These are phyloP conservation scores for Mus spicilegus DNA, from an alignment of 2,113 vertebrate genomes.

Conservation along the genomic window DNA sequence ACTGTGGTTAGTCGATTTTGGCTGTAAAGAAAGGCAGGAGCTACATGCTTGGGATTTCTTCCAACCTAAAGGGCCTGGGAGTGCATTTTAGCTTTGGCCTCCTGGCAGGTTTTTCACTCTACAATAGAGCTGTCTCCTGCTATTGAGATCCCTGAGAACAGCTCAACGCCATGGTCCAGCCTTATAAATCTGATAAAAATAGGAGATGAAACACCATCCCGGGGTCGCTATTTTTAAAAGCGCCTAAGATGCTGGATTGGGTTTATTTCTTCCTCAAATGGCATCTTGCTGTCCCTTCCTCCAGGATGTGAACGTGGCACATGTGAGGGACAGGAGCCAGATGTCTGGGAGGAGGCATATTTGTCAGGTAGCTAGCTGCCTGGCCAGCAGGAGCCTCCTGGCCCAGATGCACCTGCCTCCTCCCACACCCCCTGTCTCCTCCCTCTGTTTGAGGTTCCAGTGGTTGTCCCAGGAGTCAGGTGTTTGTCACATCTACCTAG, in stretches of 20 bases:
- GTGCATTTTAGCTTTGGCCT: constrained; percentile 37
- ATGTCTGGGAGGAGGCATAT: constrained; percentile 45
- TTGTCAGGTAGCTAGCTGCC: not conserved
- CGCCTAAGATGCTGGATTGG: constrained; percentile 69
- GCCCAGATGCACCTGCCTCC: not conserved
- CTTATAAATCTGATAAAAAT: constrained; percentile 81
- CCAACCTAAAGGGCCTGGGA: constrained; percentile 41
- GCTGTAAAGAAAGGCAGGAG: not conserved
- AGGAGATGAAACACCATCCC: constrained; percentile 77
- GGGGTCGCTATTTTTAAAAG: constrained; percentile 80
- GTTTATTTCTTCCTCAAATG: constrained; percentile 66
- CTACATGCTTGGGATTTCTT: not conserved
- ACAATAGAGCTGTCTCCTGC: constrained; percentile 47
- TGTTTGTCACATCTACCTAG: not conserved
- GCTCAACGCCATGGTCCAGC: constrained; percentile 48
- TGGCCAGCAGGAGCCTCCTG: not conserved
- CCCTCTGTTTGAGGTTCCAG: not conserved
- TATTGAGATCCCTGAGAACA: constrained; percentile 76
- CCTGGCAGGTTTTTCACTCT: constrained; percentile 18
- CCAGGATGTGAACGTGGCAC: constrained; percentile 72
- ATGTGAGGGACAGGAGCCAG: constrained; percentile 51
- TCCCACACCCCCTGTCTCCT: not conserved
- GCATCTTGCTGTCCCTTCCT: constrained; percentile 60
- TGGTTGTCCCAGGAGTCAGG: not conserved
- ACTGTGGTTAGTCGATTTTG: not conserved